Conservation (phyloP, 2,113 vertebrate species). For the Carollia perspicillata region DNA sequence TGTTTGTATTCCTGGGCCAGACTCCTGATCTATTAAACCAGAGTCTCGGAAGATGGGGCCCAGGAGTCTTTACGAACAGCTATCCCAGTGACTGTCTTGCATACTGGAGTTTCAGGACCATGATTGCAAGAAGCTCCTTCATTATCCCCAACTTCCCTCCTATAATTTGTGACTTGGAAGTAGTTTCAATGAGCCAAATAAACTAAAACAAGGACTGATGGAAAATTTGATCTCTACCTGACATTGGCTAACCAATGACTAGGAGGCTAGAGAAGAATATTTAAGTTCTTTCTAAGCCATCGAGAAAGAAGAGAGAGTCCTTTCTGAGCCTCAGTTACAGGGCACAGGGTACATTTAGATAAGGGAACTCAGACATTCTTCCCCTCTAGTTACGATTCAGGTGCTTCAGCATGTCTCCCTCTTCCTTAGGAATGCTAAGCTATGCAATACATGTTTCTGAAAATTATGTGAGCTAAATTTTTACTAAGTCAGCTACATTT, state of each 20-base stretch:
- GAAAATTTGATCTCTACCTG: background rate
- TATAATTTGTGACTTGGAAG: background rate
- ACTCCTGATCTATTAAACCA: background rate
- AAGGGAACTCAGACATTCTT: background rate
- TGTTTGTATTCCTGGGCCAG: background rate
- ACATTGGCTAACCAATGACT: background rate
- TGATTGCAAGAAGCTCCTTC: background rate
- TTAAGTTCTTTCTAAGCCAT: background rate
- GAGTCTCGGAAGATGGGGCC: background rate
- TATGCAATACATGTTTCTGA: background rate
- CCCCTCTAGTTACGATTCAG: background rate
- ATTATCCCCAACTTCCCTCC: background rate
- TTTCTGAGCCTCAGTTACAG: background rate
- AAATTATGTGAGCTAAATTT: background rate
- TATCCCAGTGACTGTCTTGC: background rate
- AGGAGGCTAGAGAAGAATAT: background rate
- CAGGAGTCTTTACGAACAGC: background rate
- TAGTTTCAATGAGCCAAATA: conserved; percentile 7
- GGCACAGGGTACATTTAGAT: background rate
- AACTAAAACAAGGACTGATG: background rate
- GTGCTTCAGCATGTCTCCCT: background rate
- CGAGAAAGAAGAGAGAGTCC: background rate
- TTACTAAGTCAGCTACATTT: conserved; percentile 38
- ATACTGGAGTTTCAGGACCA: background rate
- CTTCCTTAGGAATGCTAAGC: background rate